phyloP scores from a whole-genome alignment of 2,113 vertebrate genomes.

The Festucalex cinctus region DNA sequence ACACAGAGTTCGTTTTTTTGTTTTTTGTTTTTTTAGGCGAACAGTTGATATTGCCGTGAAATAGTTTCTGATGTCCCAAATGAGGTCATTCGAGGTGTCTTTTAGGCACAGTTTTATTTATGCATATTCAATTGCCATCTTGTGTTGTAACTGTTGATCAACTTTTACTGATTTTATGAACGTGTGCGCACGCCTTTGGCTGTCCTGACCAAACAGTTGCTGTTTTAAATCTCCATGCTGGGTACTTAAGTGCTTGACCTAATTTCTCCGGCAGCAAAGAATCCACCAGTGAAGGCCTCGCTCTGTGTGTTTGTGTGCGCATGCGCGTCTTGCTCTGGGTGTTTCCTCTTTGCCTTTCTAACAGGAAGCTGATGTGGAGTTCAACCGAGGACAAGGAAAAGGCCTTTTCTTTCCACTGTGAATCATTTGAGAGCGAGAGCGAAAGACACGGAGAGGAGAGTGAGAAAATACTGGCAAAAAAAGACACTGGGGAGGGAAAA shows the following conservation, averaged over 20 bases:
- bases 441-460: constrained; percentile 3
- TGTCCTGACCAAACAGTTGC: constrained; percentile 37
- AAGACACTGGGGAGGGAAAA: neutral
- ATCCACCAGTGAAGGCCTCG: constrained; percentile 73
- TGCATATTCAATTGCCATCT: constrained; percentile 11
- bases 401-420: constrained; percentile 81
- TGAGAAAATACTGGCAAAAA: constrained; percentile 5
- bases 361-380: constrained; percentile 84
- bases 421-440: constrained; percentile 73
- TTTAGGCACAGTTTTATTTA: constrained; percentile 15
- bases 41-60: constrained; percentile 32
- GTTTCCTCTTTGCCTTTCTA: constrained; percentile 77
- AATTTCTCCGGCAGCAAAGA: constrained; percentile 73
- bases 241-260: constrained; percentile 77
- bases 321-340: constrained; percentile 68
- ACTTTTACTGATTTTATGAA: constrained; percentile 23
- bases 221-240: constrained; percentile 54
- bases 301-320: constrained; percentile 60
- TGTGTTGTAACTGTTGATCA: neutral
- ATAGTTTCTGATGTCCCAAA: constrained; percentile 18
- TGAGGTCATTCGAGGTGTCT: constrained; percentile 36
- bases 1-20: constrained; percentile 4
- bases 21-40: too few relatives aligned
- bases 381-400: constrained; percentile 85
- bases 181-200: constrained; percentile 13